Evolutionary conservation across 2,888 invertebrate species (phyloP).

Genomic region (Hyppa rectilinea): DNA sequence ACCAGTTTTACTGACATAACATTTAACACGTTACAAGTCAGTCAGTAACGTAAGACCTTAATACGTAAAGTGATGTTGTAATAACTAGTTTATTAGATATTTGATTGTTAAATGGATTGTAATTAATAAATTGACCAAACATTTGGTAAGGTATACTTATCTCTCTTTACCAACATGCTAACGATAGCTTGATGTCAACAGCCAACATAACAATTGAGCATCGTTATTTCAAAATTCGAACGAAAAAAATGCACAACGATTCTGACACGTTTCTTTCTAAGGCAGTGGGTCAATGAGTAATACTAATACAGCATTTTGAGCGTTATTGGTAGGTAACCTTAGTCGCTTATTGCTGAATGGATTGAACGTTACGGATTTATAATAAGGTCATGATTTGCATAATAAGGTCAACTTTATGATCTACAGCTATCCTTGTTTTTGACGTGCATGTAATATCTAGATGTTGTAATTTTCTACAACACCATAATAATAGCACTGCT

Average conservation of each 20-base stretch:
- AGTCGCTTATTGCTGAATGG: constrained; percentile 26
- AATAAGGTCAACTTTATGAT: constrained; percentile 30
- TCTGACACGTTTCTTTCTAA: constrained; percentile 59
- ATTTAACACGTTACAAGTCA: constrained; percentile 24
- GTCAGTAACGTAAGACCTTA: constrained; percentile 47
- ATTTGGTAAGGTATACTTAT: constrained; percentile 51
- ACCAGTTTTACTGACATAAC: constrained; percentile 33
- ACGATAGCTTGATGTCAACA: constrained; percentile 40
- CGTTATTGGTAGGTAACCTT: constrained; percentile 55
- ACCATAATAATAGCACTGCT: not conserved
- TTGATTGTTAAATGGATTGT: constrained; percentile 31
- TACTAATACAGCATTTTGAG: constrained; percentile 51
- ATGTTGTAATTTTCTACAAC: constrained; percentile 8
- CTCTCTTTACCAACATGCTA: constrained; percentile 52
- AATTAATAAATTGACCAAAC: constrained; percentile 52
- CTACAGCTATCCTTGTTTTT: constrained; percentile 29
- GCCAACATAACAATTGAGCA: constrained; percentile 60
- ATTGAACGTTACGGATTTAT: constrained; percentile 44
- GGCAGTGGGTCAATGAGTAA: constrained; percentile 66
- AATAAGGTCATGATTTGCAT: constrained; percentile 53
- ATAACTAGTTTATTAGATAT: constrained; percentile 52
- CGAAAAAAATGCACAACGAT: constrained; percentile 57
- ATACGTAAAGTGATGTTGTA: constrained; percentile 52
- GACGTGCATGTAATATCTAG: constrained; percentile 3
- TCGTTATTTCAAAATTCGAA: constrained; percentile 59